Conservation (phyloP, 2,797 vertebrate genomes). For the Bufotes viridis region DNA sequence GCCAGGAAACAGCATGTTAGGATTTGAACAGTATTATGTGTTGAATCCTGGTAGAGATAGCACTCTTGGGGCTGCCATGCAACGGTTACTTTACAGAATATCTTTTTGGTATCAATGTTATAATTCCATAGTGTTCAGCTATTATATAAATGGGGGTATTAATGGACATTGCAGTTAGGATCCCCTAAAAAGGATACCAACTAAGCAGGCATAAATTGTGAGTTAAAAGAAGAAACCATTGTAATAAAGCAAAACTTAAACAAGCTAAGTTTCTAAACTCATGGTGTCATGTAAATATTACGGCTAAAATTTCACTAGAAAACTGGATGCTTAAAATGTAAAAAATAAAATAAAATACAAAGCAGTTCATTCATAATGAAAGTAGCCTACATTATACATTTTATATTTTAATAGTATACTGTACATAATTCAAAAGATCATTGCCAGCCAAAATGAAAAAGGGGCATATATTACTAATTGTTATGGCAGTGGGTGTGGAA, state of each 20-base stretch:
- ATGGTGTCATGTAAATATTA: background rate
- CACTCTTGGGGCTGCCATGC: background rate
- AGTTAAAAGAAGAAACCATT: no score
- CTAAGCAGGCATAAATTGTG: background rate
- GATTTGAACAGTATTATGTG: slow-evolving; percentile 6
- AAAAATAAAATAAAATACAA: background rate
- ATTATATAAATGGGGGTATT: background rate
- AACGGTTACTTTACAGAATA: background rate
- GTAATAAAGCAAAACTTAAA: background rate
- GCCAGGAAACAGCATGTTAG: background rate
- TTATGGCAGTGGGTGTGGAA: no score
- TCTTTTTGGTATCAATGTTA: background rate
- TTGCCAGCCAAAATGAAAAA: no score
- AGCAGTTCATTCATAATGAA: background rate
- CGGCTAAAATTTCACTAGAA: background rate
- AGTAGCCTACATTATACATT: no score
- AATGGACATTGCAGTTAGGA: background rate
- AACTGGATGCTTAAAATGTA: background rate
- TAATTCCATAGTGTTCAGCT: background rate
- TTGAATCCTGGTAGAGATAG: background rate
- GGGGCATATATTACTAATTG: no score
- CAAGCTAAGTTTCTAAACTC: background rate
- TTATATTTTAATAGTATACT: no score
- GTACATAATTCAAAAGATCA: no score
- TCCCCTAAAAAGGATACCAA: background rate